Evolutionary conservation across 2,113 vertebrate species (phyloP).

Genomic region (human): GRCh38 chr2:15414001-15414500

Average conservation of each 20-base stretch:
- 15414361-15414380: neutral
- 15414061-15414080: neutral
- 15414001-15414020: slow-evolving; percentile 56
- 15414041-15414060: neutral
- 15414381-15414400: neutral
- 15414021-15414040: slow-evolving; percentile 67
- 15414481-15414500: neutral
- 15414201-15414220: neutral
- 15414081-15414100: neutral
- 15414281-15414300: neutral
- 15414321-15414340: neutral
- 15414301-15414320: neutral
- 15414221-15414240: neutral
- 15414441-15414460: neutral
- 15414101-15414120: neutral
- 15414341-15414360: neutral
- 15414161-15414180: neutral
- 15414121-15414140: neutral
- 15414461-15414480: neutral
- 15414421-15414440: neutral
- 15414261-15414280: neutral
- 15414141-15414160: neutral
- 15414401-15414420: neutral
- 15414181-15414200: neutral
- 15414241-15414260: neutral